Conservation (phyloP, 2,113 vertebrate species). For the Opisthocomus hoazin region DNA sequence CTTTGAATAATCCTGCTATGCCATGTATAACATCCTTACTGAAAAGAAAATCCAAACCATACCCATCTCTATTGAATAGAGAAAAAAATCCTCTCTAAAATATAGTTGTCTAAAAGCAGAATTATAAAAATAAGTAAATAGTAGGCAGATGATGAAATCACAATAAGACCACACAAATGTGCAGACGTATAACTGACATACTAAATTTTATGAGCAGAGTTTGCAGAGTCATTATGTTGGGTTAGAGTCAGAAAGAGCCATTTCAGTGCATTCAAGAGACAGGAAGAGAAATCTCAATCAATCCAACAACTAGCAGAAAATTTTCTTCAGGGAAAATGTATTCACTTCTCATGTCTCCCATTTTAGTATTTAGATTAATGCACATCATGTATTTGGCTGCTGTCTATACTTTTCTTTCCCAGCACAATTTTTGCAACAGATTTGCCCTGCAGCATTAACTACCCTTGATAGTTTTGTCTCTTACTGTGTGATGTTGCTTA, state of each 20-base stretch:
- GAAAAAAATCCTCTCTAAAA: not conserved
- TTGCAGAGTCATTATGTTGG: not conserved
- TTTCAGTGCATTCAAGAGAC: not conserved
- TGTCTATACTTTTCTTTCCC: conserved; percentile 13
- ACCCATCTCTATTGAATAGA: not conserved
- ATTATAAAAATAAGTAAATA: not conserved
- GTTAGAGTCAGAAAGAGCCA: not conserved
- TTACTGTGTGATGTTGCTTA: conserved; percentile 25
- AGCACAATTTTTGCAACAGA: conserved; percentile 36
- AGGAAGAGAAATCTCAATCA: not conserved
- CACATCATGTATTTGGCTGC: conserved; percentile 47
- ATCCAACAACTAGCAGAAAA: not conserved
- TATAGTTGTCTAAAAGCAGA: not conserved
- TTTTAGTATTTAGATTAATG: conserved; percentile 37
- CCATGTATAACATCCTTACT: not conserved
- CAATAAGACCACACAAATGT: not conserved
- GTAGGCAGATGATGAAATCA: not conserved
- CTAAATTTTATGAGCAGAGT: not conserved
- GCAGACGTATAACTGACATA: not conserved
- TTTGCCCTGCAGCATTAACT: conserved; percentile 49
- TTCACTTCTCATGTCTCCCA: not conserved
- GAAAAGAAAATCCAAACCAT: not conserved
- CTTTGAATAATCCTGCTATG: not conserved
- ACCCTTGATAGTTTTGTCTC: conserved; percentile 31
- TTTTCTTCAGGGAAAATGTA: conserved; percentile 19